Base-by-base conservation (phyloP, 2,113 vertebrate species). In the Coracopsis vasa region DNA sequence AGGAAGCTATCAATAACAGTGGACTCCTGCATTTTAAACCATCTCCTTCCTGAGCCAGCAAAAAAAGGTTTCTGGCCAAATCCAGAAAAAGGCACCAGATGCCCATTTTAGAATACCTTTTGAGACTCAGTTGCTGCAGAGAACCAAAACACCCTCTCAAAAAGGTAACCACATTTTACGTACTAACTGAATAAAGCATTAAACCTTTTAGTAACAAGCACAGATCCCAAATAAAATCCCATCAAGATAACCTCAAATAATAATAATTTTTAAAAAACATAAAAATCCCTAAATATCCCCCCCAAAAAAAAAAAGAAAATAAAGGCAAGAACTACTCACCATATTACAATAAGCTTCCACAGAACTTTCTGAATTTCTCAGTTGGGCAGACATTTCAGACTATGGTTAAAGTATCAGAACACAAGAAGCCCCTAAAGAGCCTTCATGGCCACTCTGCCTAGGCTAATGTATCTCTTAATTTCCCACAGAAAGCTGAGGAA, bases 101-200 rank as follows among this genome's bases (percentile, higher is more conserved):
- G 4, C 1, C 33, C 0, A 1, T 6, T 48, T 77, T 31, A 56
- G 16, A 88, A 16, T 2, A 17, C 0, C 0, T 12, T 9, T 0
- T 53, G 3, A 72, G 56, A 28, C 5, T 62, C 16, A 50, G 8
- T 5, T 48, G 7, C 20, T 41, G 15, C 24, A 73, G 45, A 90
- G 24, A 82, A 27, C 6, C 25, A 3, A 5, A 14, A 47, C 6
- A 60, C 1, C 1, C 2, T 50, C 19, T 77, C 24, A 65, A 37
- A 5, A 56, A 78, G 7, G 2, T 15, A 56, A 35, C 1, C 2
- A 13, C 14, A 23, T 10, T 9, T 80, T 37, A 50, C 45, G 25
- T 12, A 7, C 2, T 17, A 53, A 19, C 14, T 47, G 20, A 18
- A 41, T 16, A 44, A 29, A 85, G 19, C 3, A 70, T 3, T 10